Evolutionary conservation across 2,888 invertebrate species (phyloP), one percentile per base, ranked within the genome.

Genomic region (Marronus borbonicus): DNA sequence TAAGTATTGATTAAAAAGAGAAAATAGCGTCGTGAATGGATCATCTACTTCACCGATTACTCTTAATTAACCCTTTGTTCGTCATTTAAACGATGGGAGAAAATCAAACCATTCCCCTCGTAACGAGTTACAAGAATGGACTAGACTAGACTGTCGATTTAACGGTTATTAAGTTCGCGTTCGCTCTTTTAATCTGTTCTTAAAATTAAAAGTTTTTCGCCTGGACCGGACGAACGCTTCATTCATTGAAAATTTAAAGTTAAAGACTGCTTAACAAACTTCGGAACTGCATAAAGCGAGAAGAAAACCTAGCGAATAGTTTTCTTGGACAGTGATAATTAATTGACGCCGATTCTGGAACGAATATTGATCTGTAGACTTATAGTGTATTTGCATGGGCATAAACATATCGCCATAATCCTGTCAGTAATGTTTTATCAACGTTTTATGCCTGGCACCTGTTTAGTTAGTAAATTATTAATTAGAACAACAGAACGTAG

Each of bases 131-230:
- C 2, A 8, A 39, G 7, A 24, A 24, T 24, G 24, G 39, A 39
- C 39, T 3, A 39, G 39, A 8, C 39, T 39, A 39, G 39, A 39
- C 55, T 14, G 55, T 55, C 39, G 36, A 68, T 68, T 68, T 68
- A 44, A 68, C 68, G 49, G 39, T 39, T 68, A 68, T 68, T 68
- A 68, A 36, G 36, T 68, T 49, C n/a, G 36, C 14, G 17, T n/a
- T 8, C 31, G 39, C 39, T 39, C 39, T 10, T 66, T 44, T 24
- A 20, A 8, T 17, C 28, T 28, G 20, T n/a, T 39, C 12, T 24
- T 24, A 24, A 68, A 68, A 68, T 68, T 68, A 68, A 68, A 68
- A 68, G 36, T 68, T 68, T 66, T 68, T 68, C 68, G n/a, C 68
- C 36, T 49, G 12, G 39, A 31, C 68, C 4, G 55, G 20, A 55